phyloP scores from a whole-genome alignment of 2,888 invertebrate species.

The Heliconius aoede region DNA sequence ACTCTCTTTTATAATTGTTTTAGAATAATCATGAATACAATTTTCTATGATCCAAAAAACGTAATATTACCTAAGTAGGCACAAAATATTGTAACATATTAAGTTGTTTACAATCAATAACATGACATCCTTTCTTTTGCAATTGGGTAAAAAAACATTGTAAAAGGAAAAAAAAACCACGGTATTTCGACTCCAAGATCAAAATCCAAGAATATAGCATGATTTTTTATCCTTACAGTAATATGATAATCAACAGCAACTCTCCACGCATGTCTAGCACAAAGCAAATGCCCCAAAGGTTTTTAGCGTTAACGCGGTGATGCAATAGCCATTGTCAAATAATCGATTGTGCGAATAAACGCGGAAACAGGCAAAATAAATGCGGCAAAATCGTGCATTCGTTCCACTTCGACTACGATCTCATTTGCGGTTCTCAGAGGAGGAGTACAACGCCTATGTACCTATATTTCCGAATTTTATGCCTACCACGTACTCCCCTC shows the following conservation, averaged over 20 bases:
- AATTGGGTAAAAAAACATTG: too few species aligned
- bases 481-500: conserved; percentile 65
- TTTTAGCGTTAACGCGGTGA: conserved; percentile 22
- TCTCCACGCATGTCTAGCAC: conserved; percentile 15
- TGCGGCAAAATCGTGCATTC: conserved; percentile 70
- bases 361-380: conserved; percentile 53
- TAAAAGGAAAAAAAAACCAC: too few species aligned
- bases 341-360: conserved; percentile 40
- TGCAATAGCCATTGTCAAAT: conserved; percentile 32
- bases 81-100: neutral
- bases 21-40: neutral
- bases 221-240: neutral
- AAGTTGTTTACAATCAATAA: too few species aligned
- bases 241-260: conserved; percentile 5
- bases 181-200: too few species aligned
- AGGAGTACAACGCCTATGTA: conserved; percentile 66
- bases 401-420: conserved; percentile 72
- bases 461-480: conserved; percentile 81
- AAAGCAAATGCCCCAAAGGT: conserved; percentile 14
- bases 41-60: too few species aligned
- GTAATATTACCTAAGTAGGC: neutral
- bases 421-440: conserved; percentile 73
- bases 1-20: neutral
- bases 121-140: too few species aligned
- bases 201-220: too few species aligned